Conservation (phyloP, 2,888 invertebrate species). For the Oegoconia quadripuncta region DNA sequence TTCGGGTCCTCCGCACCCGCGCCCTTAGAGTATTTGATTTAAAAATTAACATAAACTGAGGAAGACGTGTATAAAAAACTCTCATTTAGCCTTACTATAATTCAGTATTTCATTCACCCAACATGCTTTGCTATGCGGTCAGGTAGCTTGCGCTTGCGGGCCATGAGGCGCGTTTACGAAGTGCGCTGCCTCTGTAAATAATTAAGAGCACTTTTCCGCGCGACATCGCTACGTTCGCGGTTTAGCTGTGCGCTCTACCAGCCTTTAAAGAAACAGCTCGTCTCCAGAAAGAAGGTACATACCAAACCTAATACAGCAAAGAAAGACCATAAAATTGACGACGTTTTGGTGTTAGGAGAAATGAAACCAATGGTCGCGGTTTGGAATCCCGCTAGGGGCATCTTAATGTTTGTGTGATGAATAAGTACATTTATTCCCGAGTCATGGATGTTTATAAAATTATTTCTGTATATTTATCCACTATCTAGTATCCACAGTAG, state of each 20-base stretch:
- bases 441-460: too few relatives aligned
- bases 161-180: slow-evolving; percentile 42
- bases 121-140: too few relatives aligned
- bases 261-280: neutral
- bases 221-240: slow-evolving; percentile 20
- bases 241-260: neutral
- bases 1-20: slow-evolving; percentile 30
- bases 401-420: too few relatives aligned
- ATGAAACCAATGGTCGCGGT: too few relatives aligned
- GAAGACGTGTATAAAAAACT: neutral
- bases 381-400: too few relatives aligned
- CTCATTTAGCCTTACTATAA: neutral
- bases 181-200: slow-evolving; percentile 56
- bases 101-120: neutral
- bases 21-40: slow-evolving; percentile 31
- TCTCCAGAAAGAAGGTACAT: too few relatives aligned
- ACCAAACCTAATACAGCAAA: too few relatives aligned
- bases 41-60: slow-evolving; percentile 26
- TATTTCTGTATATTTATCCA: too few relatives aligned
- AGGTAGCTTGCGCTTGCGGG: slow-evolving; percentile 26
- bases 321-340: too few relatives aligned
- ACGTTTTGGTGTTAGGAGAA: too few relatives aligned
- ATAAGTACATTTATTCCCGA: too few relatives aligned
- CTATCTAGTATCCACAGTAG: too few relatives aligned
- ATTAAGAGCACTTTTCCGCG: slow-evolving; percentile 65